Conservation (phyloP, 1,140 invertebrate species). For the Philotrypesis tridentata region DNA sequence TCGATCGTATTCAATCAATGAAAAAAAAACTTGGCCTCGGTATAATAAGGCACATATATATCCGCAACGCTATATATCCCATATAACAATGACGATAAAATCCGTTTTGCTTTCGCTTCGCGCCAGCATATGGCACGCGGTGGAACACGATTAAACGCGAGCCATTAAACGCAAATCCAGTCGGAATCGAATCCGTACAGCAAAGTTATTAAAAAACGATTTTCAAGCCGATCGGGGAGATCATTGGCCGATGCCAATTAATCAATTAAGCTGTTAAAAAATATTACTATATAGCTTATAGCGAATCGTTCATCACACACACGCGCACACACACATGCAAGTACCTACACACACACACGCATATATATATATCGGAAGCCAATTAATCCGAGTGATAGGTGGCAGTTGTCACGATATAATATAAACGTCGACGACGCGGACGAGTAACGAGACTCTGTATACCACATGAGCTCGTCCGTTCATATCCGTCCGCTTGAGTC, state of each 20-base stretch:
- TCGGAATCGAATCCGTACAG: background rate
- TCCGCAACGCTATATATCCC: no score
- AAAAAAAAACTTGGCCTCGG: background rate
- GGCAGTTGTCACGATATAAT: background rate
- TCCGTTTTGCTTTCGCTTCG: background rate
- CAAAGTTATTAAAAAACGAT: background rate
- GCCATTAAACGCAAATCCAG: background rate
- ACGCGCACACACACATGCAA: no score
- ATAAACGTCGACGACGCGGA: no score
- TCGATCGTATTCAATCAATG: background rate
- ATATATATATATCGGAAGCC: background rate
- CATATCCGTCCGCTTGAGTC: background rate
- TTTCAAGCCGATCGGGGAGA: background rate
- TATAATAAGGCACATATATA: background rate
- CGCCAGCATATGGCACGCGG: background rate
- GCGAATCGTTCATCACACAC: no score
- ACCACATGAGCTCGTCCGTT: background rate
- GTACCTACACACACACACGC: background rate
- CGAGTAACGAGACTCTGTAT: background rate
- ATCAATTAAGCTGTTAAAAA: background rate
- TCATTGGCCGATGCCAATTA: background rate
- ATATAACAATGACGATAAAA: background rate
- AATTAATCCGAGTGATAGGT: constrained; percentile 1
- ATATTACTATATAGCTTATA: background rate
- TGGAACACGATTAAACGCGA: background rate